Conservation (phyloP, 2,113 vertebrate species). For the Raja brachyura region DNA sequence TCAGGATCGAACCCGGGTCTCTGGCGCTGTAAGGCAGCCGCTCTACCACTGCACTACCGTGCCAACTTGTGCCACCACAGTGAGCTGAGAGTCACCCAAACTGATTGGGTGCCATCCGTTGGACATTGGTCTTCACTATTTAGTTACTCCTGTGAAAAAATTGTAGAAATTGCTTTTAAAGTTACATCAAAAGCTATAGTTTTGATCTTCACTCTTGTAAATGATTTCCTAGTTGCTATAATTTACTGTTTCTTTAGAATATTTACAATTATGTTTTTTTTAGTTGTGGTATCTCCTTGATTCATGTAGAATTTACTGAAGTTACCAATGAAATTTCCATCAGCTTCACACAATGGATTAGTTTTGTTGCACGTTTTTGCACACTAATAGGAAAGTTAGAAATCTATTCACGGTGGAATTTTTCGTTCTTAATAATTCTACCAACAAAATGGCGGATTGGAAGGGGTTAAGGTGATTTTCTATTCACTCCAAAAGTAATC, state of each 20-base stretch:
- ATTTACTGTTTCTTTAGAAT: background rate
- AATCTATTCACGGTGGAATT: too few species aligned
- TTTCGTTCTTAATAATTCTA: too few species aligned
- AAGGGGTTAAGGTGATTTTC: too few species aligned
- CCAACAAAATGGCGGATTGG: too few species aligned
- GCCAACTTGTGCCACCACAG: too few species aligned
- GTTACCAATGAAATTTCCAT: background rate
- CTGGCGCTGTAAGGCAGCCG: too few species aligned
- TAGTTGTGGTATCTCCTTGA: background rate
- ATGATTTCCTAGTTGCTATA: background rate
- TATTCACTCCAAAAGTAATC: too few species aligned
- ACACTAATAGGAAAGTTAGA: too few species aligned
- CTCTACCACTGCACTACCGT: too few species aligned
- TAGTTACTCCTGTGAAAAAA: background rate
- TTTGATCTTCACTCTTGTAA: background rate
- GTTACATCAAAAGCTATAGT: background rate
- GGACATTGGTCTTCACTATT: background rate
- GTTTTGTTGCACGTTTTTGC: background rate
- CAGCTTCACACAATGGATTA: background rate
- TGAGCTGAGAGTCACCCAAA: too few species aligned
- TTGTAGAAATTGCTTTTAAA: background rate
- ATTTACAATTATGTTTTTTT: background rate
- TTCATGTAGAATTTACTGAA: background rate
- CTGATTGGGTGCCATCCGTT: background rate
- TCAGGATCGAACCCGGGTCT: too few species aligned